Evolutionary conservation across 2,113 vertebrate species (phyloP), one percentile per base, ranked within the genome.

Genomic region (Danionella cerebrum): DNA sequence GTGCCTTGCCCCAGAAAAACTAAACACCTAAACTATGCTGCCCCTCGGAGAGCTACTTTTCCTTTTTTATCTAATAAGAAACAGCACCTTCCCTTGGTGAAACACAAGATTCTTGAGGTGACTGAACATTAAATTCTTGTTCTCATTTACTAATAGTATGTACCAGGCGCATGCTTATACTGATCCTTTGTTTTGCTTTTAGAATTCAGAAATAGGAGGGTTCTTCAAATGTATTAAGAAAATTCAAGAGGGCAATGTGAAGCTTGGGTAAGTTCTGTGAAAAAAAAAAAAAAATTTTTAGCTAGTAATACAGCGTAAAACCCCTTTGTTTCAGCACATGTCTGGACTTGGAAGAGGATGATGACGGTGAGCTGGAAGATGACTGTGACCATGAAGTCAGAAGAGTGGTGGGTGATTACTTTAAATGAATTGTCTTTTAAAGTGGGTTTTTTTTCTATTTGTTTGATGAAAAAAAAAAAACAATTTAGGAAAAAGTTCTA

Each of bases 181-280:
- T 9, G 25, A n/a, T 4, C 18, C 21, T 39, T 11, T 16, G 7
- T 29, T 33, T 18, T 22, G 16, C 31, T 14, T 38, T 22, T 21
- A 90, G 88, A 58, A 69, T 44, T 60, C n/a, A 24, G 55, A 67
- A 13, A 69, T 86, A 12, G 84, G 75, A 47, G 84, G 86, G 1
- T 88, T 85, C 70, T 82, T 88, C 27, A 75, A 74, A 54, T 79
- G 75, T 55, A 27, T 83, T 29, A 19, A 35, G 50, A 67, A 71
- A 11, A 47, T 63, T 2, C 24, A 5, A 4, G 1, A 59, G 38
- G 31, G 9, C 19, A 3, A 10, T 31, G 22, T 64, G 7, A 9
- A 82, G 73, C 53, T 41, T 24, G 24, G 45, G 68, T 75, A 44
- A 74, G 57, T 69, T 45, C 10, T 36, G 33, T 18, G 10, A 3